Conservation (phyloP, 2,888 invertebrate species). For the Cistogaster globosa region DNA sequence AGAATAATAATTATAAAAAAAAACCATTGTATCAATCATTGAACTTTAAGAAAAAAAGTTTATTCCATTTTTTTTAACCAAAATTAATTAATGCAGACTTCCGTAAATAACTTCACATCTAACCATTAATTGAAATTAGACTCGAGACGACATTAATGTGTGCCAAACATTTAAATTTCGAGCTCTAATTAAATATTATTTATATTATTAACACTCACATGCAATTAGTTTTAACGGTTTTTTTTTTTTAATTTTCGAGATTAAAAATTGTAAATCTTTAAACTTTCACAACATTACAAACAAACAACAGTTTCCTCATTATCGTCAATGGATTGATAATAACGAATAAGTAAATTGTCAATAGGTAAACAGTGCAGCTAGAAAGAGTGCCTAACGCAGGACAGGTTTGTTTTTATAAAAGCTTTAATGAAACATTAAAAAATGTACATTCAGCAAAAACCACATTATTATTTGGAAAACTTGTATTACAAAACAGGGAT, state of each 20-base stretch:
- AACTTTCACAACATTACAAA: constrained; percentile 54
- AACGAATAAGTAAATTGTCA: constrained; percentile 59
- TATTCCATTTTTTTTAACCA: no score
- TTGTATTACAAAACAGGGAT: constrained; percentile 44
- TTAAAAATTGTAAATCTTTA: no score
- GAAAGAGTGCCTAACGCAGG: constrained; percentile 23
- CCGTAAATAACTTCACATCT: no score
- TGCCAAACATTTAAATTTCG: not conserved
- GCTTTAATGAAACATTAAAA: constrained; percentile 27
- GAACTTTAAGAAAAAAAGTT: no score
- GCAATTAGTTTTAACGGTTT: constrained; percentile 1
- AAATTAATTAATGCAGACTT: no score
- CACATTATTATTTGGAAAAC: constrained; percentile 56
- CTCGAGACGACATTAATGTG: not conserved
- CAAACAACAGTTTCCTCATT: constrained; percentile 63
- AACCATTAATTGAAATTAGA: no score
- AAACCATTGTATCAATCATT: no score
- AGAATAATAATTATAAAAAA: no score
- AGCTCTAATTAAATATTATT: constrained; percentile 34
- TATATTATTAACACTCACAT: constrained; percentile 31
- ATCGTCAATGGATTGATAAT: constrained; percentile 38
- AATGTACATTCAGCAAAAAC: constrained; percentile 31
- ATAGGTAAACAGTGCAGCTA: constrained; percentile 60
- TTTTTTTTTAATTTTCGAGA: no score
- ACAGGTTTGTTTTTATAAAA: constrained; percentile 50